phyloP scores from a whole-genome alignment of 1,140 invertebrate genomes.

The Psilanteris sp. region DNA sequence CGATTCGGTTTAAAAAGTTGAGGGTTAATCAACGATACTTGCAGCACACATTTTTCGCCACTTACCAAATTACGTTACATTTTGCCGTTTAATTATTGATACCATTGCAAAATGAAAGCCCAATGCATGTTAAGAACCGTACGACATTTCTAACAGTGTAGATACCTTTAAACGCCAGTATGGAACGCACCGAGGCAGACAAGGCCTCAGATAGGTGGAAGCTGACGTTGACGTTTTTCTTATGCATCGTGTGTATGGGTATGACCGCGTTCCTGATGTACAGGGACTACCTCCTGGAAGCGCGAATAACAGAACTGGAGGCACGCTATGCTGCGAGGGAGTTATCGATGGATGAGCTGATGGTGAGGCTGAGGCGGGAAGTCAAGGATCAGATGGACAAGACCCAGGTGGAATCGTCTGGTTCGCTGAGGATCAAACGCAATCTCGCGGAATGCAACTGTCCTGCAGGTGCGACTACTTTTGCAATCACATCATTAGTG shows the following conservation, averaged over 20 bases:
- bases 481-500: slow-evolving; percentile 21
- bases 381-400: slow-evolving; percentile 14
- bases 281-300: slow-evolving; percentile 71
- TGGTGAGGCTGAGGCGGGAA: slow-evolving; percentile 50
- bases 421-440: slow-evolving; percentile 37
- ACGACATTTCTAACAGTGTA: slow-evolving; percentile 50
- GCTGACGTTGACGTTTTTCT: slow-evolving; percentile 67
- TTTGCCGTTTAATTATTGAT: too few species aligned
- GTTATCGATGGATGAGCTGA: slow-evolving; percentile 27
- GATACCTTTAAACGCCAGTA: slow-evolving; percentile 31
- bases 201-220: slow-evolving; percentile 46
- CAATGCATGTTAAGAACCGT: slow-evolving; percentile 11
- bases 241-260: slow-evolving; percentile 73
- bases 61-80: too few species aligned
- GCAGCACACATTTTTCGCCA: too few species aligned
- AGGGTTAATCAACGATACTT: too few species aligned
- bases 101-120: background rate
- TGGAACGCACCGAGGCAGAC: slow-evolving; percentile 22
- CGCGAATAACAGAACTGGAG: slow-evolving; percentile 73
- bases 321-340: slow-evolving; percentile 54
- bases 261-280: slow-evolving; percentile 72
- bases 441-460: slow-evolving; percentile 58
- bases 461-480: slow-evolving; percentile 50
- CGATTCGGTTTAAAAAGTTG: too few species aligned
- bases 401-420: background rate